These are phyloP conservation scores for Bufotes viridis DNA, from an alignment of 2,797 vertebrate genomes.

Conservation along the genomic window DNA sequence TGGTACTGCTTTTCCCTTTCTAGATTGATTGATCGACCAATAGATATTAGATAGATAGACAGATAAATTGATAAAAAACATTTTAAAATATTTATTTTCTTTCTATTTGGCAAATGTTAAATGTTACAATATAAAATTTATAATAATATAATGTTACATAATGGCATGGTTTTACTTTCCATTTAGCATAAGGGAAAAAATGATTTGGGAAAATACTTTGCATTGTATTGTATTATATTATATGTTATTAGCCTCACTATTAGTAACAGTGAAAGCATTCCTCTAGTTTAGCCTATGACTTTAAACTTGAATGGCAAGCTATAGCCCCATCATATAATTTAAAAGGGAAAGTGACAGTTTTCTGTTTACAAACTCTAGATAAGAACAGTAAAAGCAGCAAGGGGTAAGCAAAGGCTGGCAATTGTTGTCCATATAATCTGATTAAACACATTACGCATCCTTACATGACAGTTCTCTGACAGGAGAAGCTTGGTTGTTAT, in stretches of 20 bases:
- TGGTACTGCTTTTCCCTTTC: too few species aligned
- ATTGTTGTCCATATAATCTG: conserved; percentile 44
- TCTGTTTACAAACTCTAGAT: conserved; percentile 42
- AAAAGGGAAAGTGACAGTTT: conserved; percentile 49
- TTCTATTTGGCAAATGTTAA: not conserved
- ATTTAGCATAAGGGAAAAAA: too few species aligned
- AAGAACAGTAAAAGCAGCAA: conserved; percentile 55
- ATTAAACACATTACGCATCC: conserved; percentile 60
- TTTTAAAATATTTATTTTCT: too few species aligned
- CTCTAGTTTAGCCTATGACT: not conserved
- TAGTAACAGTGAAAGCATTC: not conserved
- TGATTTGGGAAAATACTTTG: not conserved
- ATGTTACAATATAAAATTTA: too few species aligned
- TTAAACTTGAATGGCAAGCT: conserved; percentile 20
- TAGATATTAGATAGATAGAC: too few species aligned
- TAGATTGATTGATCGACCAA: too few species aligned
- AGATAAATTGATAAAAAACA: too few species aligned
- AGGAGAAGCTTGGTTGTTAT: conserved; percentile 55
- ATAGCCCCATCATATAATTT: conserved; percentile 17
- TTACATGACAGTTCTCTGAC: conserved; percentile 55
- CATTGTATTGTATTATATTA: too few species aligned
- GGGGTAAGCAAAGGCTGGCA: conserved; percentile 55
- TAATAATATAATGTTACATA: too few species aligned
- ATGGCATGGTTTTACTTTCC: not conserved
- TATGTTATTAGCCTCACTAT: not conserved